These are phyloP conservation scores for Zaprionus vittiger DNA, from an alignment of 1,140 invertebrate genomes.

Conservation along the genomic window DNA sequence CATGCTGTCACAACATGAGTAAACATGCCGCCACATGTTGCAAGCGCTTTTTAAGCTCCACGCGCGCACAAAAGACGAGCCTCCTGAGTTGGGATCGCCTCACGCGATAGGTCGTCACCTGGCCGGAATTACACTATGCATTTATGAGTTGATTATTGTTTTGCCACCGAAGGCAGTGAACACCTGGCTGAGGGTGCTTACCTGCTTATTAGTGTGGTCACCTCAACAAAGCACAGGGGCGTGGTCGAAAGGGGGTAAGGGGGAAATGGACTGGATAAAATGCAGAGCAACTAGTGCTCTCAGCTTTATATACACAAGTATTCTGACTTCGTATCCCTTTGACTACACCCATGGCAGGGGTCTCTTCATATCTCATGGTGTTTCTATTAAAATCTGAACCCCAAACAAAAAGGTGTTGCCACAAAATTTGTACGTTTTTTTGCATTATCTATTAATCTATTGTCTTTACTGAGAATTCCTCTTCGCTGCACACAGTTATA, in stretches of 20 bases:
- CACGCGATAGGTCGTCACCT: constrained; percentile 5
- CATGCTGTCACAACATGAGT: constrained; percentile 16
- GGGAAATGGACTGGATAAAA: too few relatives aligned
- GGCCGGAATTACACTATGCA: constrained; percentile 8
- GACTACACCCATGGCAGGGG: too few relatives aligned
- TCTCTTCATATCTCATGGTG: too few relatives aligned
- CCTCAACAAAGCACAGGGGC: not conserved
- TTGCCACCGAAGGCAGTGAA: not conserved
- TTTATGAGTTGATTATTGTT: constrained; percentile 11
- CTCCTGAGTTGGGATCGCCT: not conserved
- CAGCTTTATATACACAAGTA: too few relatives aligned
- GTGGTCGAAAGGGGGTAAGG: not conserved
- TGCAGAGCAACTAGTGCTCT: too few relatives aligned
- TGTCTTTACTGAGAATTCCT: not conserved
- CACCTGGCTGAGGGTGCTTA: not conserved
- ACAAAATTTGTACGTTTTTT: too few relatives aligned
- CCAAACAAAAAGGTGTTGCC: too few relatives aligned
- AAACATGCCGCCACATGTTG: constrained; percentile 5
- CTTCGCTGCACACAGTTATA: not conserved
- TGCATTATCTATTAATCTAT: too few relatives aligned
- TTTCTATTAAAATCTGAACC: too few relatives aligned
- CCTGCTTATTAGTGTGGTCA: constrained; percentile 5
- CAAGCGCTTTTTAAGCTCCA: constrained; percentile 7
- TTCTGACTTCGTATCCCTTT: too few relatives aligned
- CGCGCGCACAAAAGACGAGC: not conserved